Percentiles rank a stretch among this genome's conserved stretches.
Evolutionary conservation across 64 coral and sea anemone genomes (phyloP).

Genomic region (Dendrophyllia cribrosa): DNA sequence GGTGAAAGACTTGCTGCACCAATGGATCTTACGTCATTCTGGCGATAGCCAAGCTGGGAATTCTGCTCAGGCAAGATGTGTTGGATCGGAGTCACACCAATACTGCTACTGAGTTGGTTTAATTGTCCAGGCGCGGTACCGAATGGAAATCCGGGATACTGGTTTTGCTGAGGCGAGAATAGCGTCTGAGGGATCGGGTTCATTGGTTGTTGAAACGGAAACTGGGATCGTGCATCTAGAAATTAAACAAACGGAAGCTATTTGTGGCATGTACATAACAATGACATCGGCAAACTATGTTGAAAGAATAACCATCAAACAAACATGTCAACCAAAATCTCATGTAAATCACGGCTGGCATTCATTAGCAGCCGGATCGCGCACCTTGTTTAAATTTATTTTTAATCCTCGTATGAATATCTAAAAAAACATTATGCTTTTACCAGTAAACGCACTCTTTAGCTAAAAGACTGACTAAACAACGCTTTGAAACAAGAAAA

Average conservation of each 20-base stretch:
- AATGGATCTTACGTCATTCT: neutral
- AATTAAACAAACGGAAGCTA: neutral
- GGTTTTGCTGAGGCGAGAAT: constrained; percentile 18
- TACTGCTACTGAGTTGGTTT: constrained; percentile 5
- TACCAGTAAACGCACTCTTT: no score
- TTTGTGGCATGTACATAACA: no score
- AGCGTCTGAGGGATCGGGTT: constrained; percentile 4
- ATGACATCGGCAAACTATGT: no score
- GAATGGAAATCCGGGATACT: neutral
- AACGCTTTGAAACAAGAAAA: no score
- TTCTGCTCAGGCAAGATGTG: neutral
- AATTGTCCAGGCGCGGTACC: neutral
- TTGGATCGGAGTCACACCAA: constrained; percentile 27
- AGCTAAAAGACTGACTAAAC: no score
- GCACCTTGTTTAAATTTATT: no score
- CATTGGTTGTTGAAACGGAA: constrained; percentile 9
- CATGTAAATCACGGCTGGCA: no score
- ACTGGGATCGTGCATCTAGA: constrained; percentile 7
- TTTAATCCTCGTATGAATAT: no score
- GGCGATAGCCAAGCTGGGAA: neutral
- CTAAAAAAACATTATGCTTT: no score
- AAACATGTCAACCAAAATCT: no score
- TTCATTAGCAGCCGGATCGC: no score
- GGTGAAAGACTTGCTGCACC: neutral
- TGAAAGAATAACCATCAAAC: no score